Percentiles rank a stretch among this genome's conserved stretches.
Conservation (phyloP, 2,797 vertebrate species). For the Gymnoscopelus braueri region DNA sequence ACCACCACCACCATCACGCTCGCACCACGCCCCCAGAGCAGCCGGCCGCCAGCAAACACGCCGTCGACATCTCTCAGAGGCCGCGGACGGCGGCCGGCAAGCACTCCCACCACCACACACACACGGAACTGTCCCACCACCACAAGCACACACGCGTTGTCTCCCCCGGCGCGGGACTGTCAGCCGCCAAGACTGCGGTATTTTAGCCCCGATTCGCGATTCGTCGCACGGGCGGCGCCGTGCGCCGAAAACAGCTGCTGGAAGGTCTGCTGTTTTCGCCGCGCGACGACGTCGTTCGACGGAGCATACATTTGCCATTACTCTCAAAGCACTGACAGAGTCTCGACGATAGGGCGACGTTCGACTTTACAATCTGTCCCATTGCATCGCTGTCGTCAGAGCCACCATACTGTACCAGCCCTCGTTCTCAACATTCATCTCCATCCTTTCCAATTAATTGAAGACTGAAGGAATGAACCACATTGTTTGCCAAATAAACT, state of each 20-base stretch:
- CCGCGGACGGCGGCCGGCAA: conserved; percentile 9
- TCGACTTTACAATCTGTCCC: conserved; percentile 35
- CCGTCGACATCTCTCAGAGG: no score
- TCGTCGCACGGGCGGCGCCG: no score
- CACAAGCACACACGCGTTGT: conserved; percentile 66
- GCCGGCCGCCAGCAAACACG: conserved; percentile 11
- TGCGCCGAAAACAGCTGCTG: no score
- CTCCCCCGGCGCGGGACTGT: conserved; percentile 59
- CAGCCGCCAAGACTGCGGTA: conserved; percentile 72
- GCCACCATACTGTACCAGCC: neutral
- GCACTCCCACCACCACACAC: conserved; percentile 37
- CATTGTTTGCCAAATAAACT: neutral
- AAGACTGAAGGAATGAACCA: neutral
- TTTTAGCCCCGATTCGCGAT: conserved; percentile 38
- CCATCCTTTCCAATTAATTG: neutral
- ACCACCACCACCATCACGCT: conserved; percentile 28
- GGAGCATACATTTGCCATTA: no score
- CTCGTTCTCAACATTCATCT: neutral
- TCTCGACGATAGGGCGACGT: conserved; percentile 54
- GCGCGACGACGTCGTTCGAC: no score
- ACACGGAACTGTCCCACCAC: conserved; percentile 64
- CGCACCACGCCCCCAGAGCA: conserved; percentile 51
- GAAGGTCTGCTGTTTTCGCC: no score
- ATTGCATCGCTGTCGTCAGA: no score
- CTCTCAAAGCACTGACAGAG: conserved; percentile 69